A percentile compares a stretch with the other conserved stretches of the same genome.
These are phyloP conservation scores for Heliconius eleuchia DNA, from an alignment of 1,140 invertebrate genomes.

Conservation along the genomic window DNA sequence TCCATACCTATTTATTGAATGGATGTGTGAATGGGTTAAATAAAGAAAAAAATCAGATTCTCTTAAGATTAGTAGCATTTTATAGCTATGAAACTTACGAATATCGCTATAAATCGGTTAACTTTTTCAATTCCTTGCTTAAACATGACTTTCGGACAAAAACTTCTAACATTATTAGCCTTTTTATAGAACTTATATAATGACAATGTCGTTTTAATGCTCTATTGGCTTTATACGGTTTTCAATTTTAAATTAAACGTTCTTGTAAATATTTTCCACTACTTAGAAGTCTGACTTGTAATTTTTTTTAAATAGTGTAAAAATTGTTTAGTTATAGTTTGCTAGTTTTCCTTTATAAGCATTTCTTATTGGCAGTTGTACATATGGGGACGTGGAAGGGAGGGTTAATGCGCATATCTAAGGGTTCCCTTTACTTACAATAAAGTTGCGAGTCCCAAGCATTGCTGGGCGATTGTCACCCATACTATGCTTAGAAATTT, in stretches of 20 bases:
- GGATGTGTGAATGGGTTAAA: too few species aligned
- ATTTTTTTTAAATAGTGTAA: slow-evolving; percentile 6
- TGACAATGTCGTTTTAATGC: not conserved
- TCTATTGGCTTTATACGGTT: slow-evolving; percentile 17
- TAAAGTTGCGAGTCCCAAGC: too few species aligned
- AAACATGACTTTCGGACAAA: slow-evolving; percentile 1
- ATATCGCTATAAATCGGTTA: not conserved
- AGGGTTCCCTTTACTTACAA: too few species aligned
- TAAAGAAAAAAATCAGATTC: too few species aligned
- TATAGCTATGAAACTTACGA: not conserved
- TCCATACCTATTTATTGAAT: too few species aligned
- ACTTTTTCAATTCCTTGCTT: not conserved
- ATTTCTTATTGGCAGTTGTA: too few species aligned
- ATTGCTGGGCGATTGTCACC: too few species aligned
- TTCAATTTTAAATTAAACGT: slow-evolving; percentile 16
- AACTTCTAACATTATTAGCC: not conserved
- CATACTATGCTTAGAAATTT: too few species aligned
- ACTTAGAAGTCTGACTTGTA: slow-evolving; percentile 11
- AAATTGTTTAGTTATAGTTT: slow-evolving; percentile 9
- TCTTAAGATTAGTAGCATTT: not conserved
- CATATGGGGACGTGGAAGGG: too few species aligned
- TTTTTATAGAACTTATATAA: slow-evolving; percentile 1
- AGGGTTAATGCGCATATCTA: too few species aligned
- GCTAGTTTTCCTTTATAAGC: not conserved
- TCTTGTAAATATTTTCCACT: slow-evolving; percentile 14